Base-by-base conservation (phyloP, 2,113 vertebrate species). In the Mungos mungo region DNA sequence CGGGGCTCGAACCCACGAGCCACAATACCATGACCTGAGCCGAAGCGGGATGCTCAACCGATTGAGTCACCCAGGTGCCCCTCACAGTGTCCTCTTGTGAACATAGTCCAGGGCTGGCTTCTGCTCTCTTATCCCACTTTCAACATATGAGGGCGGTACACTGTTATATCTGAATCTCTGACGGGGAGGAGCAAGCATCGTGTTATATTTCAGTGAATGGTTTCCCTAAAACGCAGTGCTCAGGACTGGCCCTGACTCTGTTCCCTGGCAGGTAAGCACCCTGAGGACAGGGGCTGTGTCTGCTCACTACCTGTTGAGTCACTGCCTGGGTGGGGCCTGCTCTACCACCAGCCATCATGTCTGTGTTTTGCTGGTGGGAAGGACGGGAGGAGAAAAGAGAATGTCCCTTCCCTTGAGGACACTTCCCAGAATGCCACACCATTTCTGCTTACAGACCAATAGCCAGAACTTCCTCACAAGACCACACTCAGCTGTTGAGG, bases 401-500 rank as follows among this genome's bases (percentile, higher is more conserved):
- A 47, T 15, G 35, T 31, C 72, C 4, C 31, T 76, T 16, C 65
- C 31, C 27, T 65, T 84, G 50, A 71, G 82, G 41, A 84, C 15
- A 23, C 31, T 71, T 69, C 23, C 35, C 77, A 47, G 29, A 50
- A 65, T 7, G n/a, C 31, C 14, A 29, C 16, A 14, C 14, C 7
- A 3, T 87, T 74, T 45, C 57, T 91, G 3, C 33, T 19, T 88
- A 35, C 0, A 47, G 68, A 74, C 33, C 21, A 15, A 18, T 14
- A 27, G 27, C 88, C 71, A 91, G 63, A 71, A 90, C 29, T 87
- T 63, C 63, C 25, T 93, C 84, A 31, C 35, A 69, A 88, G 60
- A 52, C 52, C 45, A 52, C 15, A 76, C 31, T 27, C 13, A 38
- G 25, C 63, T 86, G 18, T 63, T 80, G 45, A 77, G 88, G 92